A percentile compares a stretch with the other conserved stretches of the same genome.
Conservation (phyloP, 2,888 invertebrate species). For the Hirtodrosophila alboralis region DNA sequence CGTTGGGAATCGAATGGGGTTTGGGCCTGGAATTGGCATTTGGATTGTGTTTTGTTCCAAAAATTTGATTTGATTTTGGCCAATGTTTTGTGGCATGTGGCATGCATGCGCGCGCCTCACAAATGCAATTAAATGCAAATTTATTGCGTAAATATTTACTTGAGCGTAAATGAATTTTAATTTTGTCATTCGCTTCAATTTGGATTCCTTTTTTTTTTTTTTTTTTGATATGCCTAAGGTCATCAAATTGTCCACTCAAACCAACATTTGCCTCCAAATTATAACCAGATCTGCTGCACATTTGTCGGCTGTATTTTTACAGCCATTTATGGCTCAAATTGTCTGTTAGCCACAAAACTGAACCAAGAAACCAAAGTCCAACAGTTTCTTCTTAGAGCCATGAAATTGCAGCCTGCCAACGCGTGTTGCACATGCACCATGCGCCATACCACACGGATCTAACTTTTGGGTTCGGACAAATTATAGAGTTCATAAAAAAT, state of each 20-base stretch:
- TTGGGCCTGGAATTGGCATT: slow-evolving; percentile 39
- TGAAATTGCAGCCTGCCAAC: slow-evolving; percentile 62
- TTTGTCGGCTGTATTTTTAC: slow-evolving; percentile 14
- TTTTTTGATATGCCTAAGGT: slow-evolving; percentile 59
- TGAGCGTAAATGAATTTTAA: slow-evolving; percentile 79
- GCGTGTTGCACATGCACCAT: slow-evolving; percentile 47
- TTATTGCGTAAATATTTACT: slow-evolving; percentile 80
- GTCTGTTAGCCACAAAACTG: slow-evolving; percentile 8
- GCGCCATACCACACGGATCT: slow-evolving; percentile 29
- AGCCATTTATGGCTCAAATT: slow-evolving; percentile 62
- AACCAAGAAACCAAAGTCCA: slow-evolving; percentile 6
- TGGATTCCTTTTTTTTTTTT: slow-evolving; percentile 35
- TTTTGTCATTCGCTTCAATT: slow-evolving; percentile 52
- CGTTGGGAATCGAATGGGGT: not conserved
- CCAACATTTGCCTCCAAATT: slow-evolving; percentile 44
- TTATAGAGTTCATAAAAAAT: slow-evolving; percentile 58
- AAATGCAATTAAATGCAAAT: slow-evolving; percentile 78
- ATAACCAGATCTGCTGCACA: slow-evolving; percentile 28
- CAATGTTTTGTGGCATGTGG: slow-evolving; percentile 60
- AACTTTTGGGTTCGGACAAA: slow-evolving; percentile 52
- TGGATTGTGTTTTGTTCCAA: slow-evolving; percentile 39
- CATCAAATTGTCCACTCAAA: not conserved
- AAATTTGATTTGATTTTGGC: slow-evolving; percentile 70
- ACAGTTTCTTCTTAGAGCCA: slow-evolving; percentile 42
- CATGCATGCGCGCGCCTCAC: slow-evolving; percentile 29